Base-by-base conservation (phyloP, 2,113 vertebrate genomes). In the Lethenteron camtschaticum region DNA sequence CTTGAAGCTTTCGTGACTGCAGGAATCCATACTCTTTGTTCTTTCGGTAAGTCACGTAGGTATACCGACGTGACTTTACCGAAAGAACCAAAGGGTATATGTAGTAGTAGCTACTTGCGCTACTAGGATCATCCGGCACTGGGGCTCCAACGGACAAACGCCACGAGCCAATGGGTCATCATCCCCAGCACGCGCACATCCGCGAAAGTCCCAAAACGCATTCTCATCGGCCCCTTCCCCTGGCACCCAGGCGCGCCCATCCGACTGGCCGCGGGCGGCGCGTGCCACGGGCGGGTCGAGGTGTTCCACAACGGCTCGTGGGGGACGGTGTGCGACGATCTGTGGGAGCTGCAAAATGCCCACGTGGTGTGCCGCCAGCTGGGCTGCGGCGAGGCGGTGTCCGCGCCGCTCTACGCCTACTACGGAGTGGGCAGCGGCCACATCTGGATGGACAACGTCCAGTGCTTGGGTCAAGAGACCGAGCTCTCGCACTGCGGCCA, bases 291-390 rank as follows among this genome's bases (percentile, higher is more conserved):
- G 8, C 78, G 88, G 2, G 86, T 95, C 70, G 90, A 97, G 78
- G 69, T 97, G 55, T 89, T 83, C 13, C 84, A 89, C 75, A 77
- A 76, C 0, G 89, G 89, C 5, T 78, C 68, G 72, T 96, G 94
- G 94, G 94, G 92, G 70, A 96, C 92, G 0, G 85, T 99, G 70
- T 99, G 94, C 0, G 94, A 99, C 0, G 94, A 99, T 0, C 88
- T 92, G 76, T 99, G 94, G 94, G 80, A 77, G 12, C 70, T 87
- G 69, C 80, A 72, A 0, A 87, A 96, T 0, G 88, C 89, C 56
- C 70, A 69, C 0, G 94, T 99, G 72, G 92, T 89, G 69, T 99
- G 94, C 78, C 83, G 78, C 72, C 90, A 99, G 77, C 57, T 84
- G 56, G 81, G 83, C 74, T 99, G 94, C 0, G 92, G 90, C 14